A percentile compares a stretch with the other conserved stretches of the same genome.
phyloP scores from a whole-genome alignment of 2,797 vertebrate species.

The Lophura swinhoii region DNA sequence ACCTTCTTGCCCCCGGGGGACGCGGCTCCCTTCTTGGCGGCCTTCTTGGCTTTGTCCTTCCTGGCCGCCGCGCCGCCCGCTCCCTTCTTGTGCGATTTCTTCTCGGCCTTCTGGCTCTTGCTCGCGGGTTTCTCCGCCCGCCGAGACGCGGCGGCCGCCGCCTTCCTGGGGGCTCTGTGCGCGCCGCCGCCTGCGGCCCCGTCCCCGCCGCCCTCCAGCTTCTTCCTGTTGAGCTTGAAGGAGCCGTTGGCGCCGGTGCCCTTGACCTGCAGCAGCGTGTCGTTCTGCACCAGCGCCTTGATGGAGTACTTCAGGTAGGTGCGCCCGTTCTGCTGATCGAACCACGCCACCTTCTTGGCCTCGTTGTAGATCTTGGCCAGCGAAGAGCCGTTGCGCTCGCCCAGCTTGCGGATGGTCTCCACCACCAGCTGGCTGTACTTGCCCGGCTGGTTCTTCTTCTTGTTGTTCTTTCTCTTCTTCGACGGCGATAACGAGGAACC shows the following conservation, averaged over 20 bases:
- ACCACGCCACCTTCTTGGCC: constrained; percentile 87
- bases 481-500: constrained; percentile 57
- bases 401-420: constrained; percentile 83
- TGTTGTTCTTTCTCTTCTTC: constrained; percentile 80
- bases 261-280: constrained; percentile 87
- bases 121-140: constrained; percentile 66
- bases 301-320: constrained; percentile 88
- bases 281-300: constrained; percentile 87
- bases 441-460: constrained; percentile 87
- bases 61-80: constrained; percentile 2
- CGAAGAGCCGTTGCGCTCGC: constrained; percentile 86
- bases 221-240: constrained; percentile 87
- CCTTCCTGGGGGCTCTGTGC: constrained; percentile 64
- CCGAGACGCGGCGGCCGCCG: constrained; percentile 45
- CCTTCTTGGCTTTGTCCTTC: constrained; percentile 76
- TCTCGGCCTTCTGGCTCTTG: constrained; percentile 70
- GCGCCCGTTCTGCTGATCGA: constrained; percentile 88
- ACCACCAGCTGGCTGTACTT: constrained; percentile 88
- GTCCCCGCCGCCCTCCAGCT: constrained; percentile 79
- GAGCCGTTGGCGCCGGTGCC: constrained; percentile 88
- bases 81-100: constrained; percentile 74
- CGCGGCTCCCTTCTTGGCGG: constrained; percentile 66
- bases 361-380: constrained; percentile 86
- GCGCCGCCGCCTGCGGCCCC: constrained; percentile 41
- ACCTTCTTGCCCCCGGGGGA: constrained; percentile 74